Evolutionary conservation across 2,113 vertebrate species (phyloP).

Genomic region (Speoplatyrhinus poulsoni): DNA sequence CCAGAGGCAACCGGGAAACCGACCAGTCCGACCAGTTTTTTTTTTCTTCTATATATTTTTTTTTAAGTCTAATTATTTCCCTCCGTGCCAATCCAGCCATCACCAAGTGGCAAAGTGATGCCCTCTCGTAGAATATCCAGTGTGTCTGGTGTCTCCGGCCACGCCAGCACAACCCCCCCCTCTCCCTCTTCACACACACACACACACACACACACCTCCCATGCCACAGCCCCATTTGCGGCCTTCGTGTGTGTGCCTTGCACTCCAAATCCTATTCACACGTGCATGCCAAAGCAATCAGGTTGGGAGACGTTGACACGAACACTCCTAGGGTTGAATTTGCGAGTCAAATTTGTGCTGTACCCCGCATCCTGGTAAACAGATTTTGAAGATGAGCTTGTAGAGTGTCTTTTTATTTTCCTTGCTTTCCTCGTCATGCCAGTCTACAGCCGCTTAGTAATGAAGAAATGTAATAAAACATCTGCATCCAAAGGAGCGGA

Average conservation of each 20-base stretch:
- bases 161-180: no score
- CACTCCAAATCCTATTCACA: slow-evolving; percentile 59
- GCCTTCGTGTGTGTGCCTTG: slow-evolving; percentile 46
- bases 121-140: slow-evolving; percentile 54
- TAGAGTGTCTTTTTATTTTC: slow-evolving; percentile 36
- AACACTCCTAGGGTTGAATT: slow-evolving; percentile 55
- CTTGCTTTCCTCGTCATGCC: slow-evolving; percentile 31
- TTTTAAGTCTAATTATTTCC: no score
- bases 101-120: slow-evolving; percentile 12
- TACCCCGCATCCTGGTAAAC: slow-evolving; percentile 54
- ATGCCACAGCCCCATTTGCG: slow-evolving; percentile 62
- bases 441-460: slow-evolving; percentile 34
- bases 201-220: slow-evolving; percentile 2
- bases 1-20: no score
- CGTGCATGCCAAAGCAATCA: slow-evolving; percentile 67
- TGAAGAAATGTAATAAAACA: slow-evolving; percentile 1
- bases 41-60: background rate
- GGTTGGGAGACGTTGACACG: slow-evolving; percentile 57
- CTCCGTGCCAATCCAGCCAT: background rate
- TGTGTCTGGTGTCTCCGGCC: slow-evolving; percentile 38
- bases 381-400: slow-evolving; percentile 66
- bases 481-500: slow-evolving; percentile 7
- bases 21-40: background rate
- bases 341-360: slow-evolving; percentile 61
- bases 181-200: background rate